Base-by-base conservation (phyloP, 53 echinoderm and acorn worm genomes). In the Holothuria scabra region DNA sequence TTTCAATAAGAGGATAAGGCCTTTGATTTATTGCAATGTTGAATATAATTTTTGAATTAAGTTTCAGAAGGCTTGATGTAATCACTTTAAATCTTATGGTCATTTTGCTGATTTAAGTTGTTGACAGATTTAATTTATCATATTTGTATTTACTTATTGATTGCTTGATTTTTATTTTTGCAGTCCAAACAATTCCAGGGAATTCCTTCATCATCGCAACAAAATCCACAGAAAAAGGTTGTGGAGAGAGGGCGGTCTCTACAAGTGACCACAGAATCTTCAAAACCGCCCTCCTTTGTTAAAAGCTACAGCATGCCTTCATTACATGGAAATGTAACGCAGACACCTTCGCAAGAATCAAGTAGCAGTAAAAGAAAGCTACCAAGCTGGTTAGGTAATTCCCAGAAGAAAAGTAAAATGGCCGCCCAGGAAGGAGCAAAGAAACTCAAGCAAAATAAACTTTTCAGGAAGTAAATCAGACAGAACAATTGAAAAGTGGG, bases 381-480 rank as follows among this genome's bases (percentile, higher is more conserved):
- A 12, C 88, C 93, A 8, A 84, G 28, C 56, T 88, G 92, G 90
- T 49, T 93, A 23, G 55, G 84, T 28, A 75, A 75, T 4, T 67
- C 93, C 14, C 88, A 70, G 28, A 92, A 95, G 79, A 92, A 90
- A 80, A 84, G 78, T 33, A 90, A 83, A 60, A 58, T 21, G 9
- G 78, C 56, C 18, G 65, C 52, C 8, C 69, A 25, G 18, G 30
- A 14, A 84, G 74, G 11, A 5, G 23, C 65, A 62, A 93, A 56
- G 60, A 93, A 92, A 21, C 41, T 84, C 6, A 94, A 94, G 61
- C 88, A 84, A 28, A 93, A 88, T 23, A 84, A 90, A 37, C 74
- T 95, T 32, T 95, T 95, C 76, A 85, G 67, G 30, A 91, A 88
- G 60, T 91, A 66, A 85, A 56, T 21, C 23, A 56, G 52, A 52